These are phyloP conservation scores for Himantopus leucocephalus DNA, from an alignment of 2,113 vertebrate genomes.

Conservation along the genomic window DNA sequence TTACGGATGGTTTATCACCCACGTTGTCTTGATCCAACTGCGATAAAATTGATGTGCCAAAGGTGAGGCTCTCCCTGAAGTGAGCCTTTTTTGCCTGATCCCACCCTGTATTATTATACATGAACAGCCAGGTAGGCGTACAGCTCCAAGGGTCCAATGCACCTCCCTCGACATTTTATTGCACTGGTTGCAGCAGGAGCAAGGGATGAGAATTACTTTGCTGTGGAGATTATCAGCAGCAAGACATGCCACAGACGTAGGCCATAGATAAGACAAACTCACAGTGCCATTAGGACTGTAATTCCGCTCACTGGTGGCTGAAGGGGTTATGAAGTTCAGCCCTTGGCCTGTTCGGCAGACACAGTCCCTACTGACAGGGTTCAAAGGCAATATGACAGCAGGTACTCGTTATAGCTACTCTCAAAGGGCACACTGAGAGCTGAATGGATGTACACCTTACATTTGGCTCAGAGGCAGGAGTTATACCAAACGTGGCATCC, in stretches of 20 bases:
- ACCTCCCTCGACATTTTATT: neutral
- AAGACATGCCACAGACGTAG: neutral
- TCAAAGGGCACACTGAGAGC: neutral
- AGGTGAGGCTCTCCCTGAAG: neutral
- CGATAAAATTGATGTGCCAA: neutral
- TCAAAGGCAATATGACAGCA: neutral
- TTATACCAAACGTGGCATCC: accelerated
- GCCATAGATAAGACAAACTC: neutral
- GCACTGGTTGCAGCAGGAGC: neutral
- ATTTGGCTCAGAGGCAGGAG: neutral
- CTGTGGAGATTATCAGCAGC: neutral
- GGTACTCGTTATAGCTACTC: neutral
- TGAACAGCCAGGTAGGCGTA: accelerated
- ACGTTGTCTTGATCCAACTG: neutral
- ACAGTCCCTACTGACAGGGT: accelerated
- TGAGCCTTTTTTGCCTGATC: neutral
- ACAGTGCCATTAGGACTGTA: neutral
- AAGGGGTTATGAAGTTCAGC: neutral
- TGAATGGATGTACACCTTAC: neutral
- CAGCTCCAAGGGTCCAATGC: neutral
- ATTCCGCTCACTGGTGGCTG: neutral
- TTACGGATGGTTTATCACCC: accelerated
- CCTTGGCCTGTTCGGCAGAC: neutral
- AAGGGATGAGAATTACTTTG: neutral
- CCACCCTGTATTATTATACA: neutral